phyloP scores from a whole-genome alignment of 2,888 invertebrate species.

The Empis livida region DNA sequence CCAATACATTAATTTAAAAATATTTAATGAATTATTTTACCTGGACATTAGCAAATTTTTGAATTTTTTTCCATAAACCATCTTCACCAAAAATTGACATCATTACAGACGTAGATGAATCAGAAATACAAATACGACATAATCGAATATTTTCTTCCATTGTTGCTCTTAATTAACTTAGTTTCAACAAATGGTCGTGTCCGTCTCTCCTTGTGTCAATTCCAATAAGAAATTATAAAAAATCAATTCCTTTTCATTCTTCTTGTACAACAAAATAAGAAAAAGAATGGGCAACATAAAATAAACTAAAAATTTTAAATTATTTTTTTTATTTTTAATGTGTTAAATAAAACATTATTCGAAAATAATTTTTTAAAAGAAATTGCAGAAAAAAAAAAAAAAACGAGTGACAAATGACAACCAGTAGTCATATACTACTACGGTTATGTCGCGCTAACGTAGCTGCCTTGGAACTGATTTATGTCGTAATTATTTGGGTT shows the following conservation, averaged over 20 bases:
- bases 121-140: slow-evolving; percentile 34
- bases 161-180: slow-evolving; percentile 5
- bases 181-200: slow-evolving; percentile 10
- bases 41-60: slow-evolving; percentile 32
- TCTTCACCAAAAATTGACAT: slow-evolving; percentile 36
- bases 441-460: no score
- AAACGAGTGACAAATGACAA: no score
- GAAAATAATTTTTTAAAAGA: no score
- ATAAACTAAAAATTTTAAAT: no score
- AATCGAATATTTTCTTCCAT: slow-evolving; percentile 20
- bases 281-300: no score
- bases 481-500: no score
- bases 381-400: no score
- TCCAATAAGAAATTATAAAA: slow-evolving; percentile 5
- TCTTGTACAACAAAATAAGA: slow-evolving; percentile 5
- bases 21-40: slow-evolving; percentile 18
- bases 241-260: slow-evolving; percentile 8
- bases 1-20: background rate
- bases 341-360: no score
- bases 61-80: slow-evolving; percentile 32
- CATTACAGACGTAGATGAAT: slow-evolving; percentile 24
- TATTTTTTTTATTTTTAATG: no score
- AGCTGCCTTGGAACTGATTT: no score
- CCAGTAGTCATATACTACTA: no score
- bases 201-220: slow-evolving; percentile 19